Conservation (phyloP, 2,888 invertebrate species). For the Scrobipalpa costella region DNA sequence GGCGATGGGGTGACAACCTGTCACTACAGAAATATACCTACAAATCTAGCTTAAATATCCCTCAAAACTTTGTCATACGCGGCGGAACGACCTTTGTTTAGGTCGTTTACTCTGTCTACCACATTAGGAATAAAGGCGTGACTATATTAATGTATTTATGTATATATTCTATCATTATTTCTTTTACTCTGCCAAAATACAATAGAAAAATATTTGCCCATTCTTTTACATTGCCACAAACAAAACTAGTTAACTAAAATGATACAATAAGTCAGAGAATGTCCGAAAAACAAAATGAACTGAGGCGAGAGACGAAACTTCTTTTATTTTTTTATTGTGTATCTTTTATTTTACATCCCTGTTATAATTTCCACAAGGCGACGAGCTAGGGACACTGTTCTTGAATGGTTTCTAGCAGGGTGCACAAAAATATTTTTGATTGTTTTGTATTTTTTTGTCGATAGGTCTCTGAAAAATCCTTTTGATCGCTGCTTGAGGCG, state of each 20-base stretch:
- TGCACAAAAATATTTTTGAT: neutral
- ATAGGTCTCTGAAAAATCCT: too few species aligned
- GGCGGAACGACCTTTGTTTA: too few species aligned
- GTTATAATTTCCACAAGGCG: conserved; percentile 20
- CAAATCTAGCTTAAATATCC: too few species aligned
- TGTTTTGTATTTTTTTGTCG: too few species aligned
- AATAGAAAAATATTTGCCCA: neutral
- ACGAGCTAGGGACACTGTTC: conserved; percentile 15
- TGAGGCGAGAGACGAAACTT: conserved; percentile 53
- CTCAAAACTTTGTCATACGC: too few species aligned
- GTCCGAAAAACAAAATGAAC: conserved; percentile 51
- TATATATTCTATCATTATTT: too few species aligned
- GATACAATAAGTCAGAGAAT: conserved; percentile 70
- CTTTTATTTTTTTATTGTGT: conserved; percentile 43
- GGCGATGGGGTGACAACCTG: too few species aligned
- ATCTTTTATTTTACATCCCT: conserved; percentile 29
- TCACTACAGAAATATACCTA: too few species aligned
- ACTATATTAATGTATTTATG: too few species aligned
- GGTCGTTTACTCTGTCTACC: too few species aligned
- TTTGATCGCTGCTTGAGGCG: too few species aligned
- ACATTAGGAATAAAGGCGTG: too few species aligned
- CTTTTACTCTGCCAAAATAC: neutral
- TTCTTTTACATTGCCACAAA: conserved; percentile 32
- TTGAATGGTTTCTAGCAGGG: conserved; percentile 9
- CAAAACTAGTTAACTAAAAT: conserved; percentile 67